These are phyloP conservation scores for Xenopus petersii DNA, from an alignment of 2,797 vertebrate species.

Conservation along the genomic window DNA sequence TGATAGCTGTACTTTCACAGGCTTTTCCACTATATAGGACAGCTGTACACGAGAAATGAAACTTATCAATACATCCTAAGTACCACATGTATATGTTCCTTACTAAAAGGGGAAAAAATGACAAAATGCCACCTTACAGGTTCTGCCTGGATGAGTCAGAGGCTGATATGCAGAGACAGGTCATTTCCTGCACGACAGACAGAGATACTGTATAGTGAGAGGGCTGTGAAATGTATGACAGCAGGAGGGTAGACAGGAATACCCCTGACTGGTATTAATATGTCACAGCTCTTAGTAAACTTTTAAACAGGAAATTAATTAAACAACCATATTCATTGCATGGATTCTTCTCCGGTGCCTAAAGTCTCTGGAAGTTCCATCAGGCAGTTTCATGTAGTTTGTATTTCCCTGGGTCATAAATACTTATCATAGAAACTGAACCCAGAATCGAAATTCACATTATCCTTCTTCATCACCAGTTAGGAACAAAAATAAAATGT, in stretches of 20 bases:
- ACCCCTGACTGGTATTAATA: not conserved
- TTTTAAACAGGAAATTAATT: too few relatives aligned
- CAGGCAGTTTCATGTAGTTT: too few relatives aligned
- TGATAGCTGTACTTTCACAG: not conserved
- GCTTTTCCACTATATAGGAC: not conserved
- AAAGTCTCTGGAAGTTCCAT: too few relatives aligned
- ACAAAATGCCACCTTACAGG: slow-evolving; percentile 71
- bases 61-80: slow-evolving; percentile 2
- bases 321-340: too few relatives aligned
- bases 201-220: not conserved
- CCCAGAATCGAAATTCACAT: too few relatives aligned
- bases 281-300: not conserved
- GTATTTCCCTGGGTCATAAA: too few relatives aligned
- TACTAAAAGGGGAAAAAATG: not conserved
- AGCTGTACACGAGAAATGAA: not conserved
- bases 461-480: too few relatives aligned
- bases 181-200: slow-evolving; percentile 71
- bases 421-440: too few relatives aligned
- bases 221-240: not conserved
- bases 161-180: slow-evolving; percentile 83
- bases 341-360: too few relatives aligned
- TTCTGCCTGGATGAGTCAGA: slow-evolving; percentile 82
- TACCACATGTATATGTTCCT: not conserved
- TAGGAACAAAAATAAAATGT: too few relatives aligned
- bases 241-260: not conserved